Evolutionary conservation across 2,113 vertebrate genomes (phyloP).

Genomic region (Piprites chloris): DNA sequence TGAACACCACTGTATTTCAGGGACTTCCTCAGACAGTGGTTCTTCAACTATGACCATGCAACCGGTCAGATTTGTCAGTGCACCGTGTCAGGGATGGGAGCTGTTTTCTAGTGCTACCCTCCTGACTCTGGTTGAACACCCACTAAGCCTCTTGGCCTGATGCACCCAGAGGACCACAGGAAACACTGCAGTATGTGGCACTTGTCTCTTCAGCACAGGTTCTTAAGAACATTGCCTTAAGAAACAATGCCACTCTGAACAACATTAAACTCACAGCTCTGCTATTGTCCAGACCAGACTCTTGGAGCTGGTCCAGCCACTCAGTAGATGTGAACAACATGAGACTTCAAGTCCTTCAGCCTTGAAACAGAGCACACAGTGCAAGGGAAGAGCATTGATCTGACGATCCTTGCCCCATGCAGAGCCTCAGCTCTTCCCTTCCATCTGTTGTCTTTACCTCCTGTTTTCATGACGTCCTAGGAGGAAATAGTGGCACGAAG

Average conservation of each 20-base stretch:
- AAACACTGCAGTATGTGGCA: background rate
- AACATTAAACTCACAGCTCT: background rate
- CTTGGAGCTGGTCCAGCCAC: background rate
- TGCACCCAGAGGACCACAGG: background rate
- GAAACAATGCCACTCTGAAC: background rate
- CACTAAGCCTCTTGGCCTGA: background rate
- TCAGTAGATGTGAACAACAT: background rate
- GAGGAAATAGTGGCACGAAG: background rate
- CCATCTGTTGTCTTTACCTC: background rate
- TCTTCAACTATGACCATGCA: background rate
- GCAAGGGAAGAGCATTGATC: background rate
- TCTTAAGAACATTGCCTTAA: too few species aligned
- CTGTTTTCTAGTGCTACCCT: background rate
- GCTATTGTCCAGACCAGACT: background rate
- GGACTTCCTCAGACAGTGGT: background rate
- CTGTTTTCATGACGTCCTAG: background rate
- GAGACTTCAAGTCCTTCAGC: background rate
- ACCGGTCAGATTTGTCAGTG: background rate
- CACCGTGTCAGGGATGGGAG: accelerated
- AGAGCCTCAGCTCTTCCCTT: background rate
- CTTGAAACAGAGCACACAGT: background rate
- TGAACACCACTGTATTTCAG: background rate
- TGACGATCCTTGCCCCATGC: background rate
- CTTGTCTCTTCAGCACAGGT: background rate
- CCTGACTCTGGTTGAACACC: background rate